Evolutionary conservation across 2,113 vertebrate species (phyloP).

Genomic region (Scartelaos histophorus): DNA sequence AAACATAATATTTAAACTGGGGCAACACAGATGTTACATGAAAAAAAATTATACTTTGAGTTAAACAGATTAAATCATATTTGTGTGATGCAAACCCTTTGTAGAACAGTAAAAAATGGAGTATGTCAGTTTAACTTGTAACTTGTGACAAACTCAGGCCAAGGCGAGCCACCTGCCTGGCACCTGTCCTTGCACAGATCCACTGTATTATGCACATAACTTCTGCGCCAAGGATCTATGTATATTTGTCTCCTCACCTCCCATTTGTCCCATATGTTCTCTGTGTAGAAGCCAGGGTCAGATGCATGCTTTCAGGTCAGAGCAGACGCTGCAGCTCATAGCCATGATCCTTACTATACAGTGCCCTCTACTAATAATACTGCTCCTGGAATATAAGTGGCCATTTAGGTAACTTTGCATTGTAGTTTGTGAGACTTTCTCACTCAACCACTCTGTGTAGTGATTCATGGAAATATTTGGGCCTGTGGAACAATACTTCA

Average conservation of each 20-base stretch:
- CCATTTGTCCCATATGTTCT: not conserved
- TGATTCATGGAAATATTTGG: not conserved
- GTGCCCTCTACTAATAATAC: not conserved
- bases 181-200: not conserved
- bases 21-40: no score
- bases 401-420: no score
- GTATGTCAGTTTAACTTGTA: not conserved
- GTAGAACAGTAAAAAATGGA: not conserved
- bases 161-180: not conserved
- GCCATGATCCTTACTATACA: not conserved
- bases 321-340: not conserved
- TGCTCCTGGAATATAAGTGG: no score
- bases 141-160: not conserved
- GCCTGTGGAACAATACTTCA: no score
- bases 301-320: not conserved
- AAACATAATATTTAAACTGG: no score
- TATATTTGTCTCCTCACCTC: not conserved
- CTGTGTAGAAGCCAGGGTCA: not conserved
- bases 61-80: not conserved
- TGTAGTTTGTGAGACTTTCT: not conserved
- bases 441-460: not conserved
- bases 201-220: not conserved
- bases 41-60: no score
- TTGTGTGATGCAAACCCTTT: not conserved
- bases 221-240: slow-evolving; percentile 8